Evolutionary conservation across 1,140 invertebrate species (phyloP), one percentile per base, ranked within the genome.

Genomic region (Campoletis sonorensis): DNA sequence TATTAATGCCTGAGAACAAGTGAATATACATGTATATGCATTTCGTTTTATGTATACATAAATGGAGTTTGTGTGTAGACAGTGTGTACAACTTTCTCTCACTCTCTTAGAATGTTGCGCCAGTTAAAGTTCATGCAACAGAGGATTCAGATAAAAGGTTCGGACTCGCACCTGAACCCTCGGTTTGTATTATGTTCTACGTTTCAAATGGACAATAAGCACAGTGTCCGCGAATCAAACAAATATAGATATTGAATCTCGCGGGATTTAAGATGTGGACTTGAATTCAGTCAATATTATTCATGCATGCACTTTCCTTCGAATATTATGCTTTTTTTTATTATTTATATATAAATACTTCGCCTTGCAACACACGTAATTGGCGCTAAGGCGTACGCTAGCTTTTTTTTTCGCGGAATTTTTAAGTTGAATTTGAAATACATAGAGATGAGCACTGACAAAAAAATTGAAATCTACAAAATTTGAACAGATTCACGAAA

Each of bases 1-100:
- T 77, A 77, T 70, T 70, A 33, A 70, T 70, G 67, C 67, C 1
- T 30, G 75, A 54, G 75, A 77, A 77, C 75, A 77, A 77, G 75
- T 64, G 75, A 37, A 33, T 23, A 37, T 61, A 40, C 13, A 27
- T 21, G 21, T 58, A 58, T 58, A 58, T n/a, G 21, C 8, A 11
- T 45, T 21, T n/a, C 1, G 18, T 21, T 21, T 58, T 27, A 26
- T 64, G 23, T 64, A 64, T 64, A 15, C 27, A 64, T 26, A 26
- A 23, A 23, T 61, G n/a, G n/a, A n/a, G n/a, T 10, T 10, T 33
- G 54, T 58, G 54, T 10, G 1, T 58, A 23, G 1, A 58, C 54
- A 10, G 18, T n/a, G n/a, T n/a, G n/a, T n/a, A 58, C 21, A 5
- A 73, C 71, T 73, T 73, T 51, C 40, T 73, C 71, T 73, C 33